These are phyloP conservation scores for Drosophila sordidula DNA, from an alignment of 2,888 invertebrate species.

Conservation along the genomic window DNA sequence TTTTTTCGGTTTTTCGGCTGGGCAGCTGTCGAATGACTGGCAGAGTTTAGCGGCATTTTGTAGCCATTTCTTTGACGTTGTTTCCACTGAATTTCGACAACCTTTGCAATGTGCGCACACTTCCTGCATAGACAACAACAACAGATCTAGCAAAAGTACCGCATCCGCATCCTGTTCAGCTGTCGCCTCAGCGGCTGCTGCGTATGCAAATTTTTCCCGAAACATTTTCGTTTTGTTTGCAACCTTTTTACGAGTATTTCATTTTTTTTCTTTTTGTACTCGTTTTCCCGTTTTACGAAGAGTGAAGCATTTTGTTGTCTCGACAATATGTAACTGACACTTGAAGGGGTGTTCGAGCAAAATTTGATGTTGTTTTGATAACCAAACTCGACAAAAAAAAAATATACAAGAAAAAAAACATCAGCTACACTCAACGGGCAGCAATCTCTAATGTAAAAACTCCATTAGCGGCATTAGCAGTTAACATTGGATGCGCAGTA, in stretches of 20 bases:
- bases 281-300: conserved; percentile 58
- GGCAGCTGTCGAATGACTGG: conserved; percentile 67
- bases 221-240: conserved; percentile 57
- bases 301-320: conserved; percentile 75
- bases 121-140: conserved; percentile 76
- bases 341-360: conserved; percentile 78
- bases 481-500: conserved; percentile 34
- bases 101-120: conserved; percentile 64
- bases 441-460: conserved; percentile 74
- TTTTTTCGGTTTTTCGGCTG: conserved; percentile 5
- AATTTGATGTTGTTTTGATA: conserved; percentile 72
- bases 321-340: conserved; percentile 80
- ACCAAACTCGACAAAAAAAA: conserved; percentile 40
- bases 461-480: conserved; percentile 70
- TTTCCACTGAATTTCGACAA: conserved; percentile 52
- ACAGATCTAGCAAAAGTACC: conserved; percentile 42
- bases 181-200: conserved; percentile 45
- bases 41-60: conserved; percentile 67
- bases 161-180: conserved; percentile 66
- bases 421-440: conserved; percentile 33
- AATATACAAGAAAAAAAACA: conserved; percentile 18
- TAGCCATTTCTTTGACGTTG: conserved; percentile 61
- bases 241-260: conserved; percentile 69
- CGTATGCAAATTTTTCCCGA: conserved; percentile 71
- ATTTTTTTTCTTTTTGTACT: conserved; percentile 27